Base-by-base conservation (phyloP, 1,140 invertebrate genomes). In the Drosophila santomea region DNA sequence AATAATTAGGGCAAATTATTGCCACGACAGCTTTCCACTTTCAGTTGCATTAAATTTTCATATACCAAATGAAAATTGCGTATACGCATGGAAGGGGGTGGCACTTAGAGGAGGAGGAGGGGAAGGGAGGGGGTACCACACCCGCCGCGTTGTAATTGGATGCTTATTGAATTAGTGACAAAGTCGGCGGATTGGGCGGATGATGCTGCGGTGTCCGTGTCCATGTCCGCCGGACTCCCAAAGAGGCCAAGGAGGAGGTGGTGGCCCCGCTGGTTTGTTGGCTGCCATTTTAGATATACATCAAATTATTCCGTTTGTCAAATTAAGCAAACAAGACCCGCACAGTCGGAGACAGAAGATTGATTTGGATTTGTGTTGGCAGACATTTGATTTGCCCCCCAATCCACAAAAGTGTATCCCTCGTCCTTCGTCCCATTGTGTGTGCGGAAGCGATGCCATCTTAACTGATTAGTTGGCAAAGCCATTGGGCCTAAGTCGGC, bases 291-390 rank as follows among this genome's bases (percentile, higher is more conserved):
- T 88, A 83, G 77, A 90, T 89, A 78, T 84, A 84, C 78, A 89
- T 89, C 84, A 89, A 89, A 89, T 89, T 89, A 89, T 89, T 80
- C 62, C 84, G 81, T 89, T 89, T 89, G 84, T 89, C 84, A 89
- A 89, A 89, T 89, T 89, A 89, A 84, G 84, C 85, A 89, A 89
- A 89, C 84, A 89, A 82, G 73, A 51, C 56, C 61, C 69, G 75
- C 63, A 50, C 52, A 77, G 63, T 41, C 47, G 39, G 45, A 73
- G 59, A 58, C 61, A 48, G 59, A 69, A 89, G 84, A 89, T 88
- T 88, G 84, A 88, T 89, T 83, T 76, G 79, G 72, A 83, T 77
- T 55, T 78, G 74, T 68, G 48, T 62, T 75, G 71, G 50, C 77
- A 78, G 68, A 64, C 74, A 63, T 77, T 77, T 73, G 52, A 60